Conservation (phyloP, 2,113 vertebrate species). For the Meriones unguiculatus region DNA sequence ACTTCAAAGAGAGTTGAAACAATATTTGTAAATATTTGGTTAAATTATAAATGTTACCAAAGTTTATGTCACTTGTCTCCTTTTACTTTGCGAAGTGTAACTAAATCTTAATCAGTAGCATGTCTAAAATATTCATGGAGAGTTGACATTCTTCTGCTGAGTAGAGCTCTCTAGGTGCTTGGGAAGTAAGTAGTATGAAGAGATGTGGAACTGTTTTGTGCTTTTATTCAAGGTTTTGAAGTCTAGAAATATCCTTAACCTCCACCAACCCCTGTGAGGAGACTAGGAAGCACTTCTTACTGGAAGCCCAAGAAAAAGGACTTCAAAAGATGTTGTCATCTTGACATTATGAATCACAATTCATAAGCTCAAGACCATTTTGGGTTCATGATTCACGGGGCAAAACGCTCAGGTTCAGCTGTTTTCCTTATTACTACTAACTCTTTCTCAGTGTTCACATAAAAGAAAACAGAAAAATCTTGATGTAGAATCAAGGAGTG, state of each 20-base stretch:
- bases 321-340: conserved; percentile 57
- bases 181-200: neutral
- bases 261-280: conserved; percentile 39
- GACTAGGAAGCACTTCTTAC: conserved; percentile 30
- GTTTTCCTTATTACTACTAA: conserved; percentile 28
- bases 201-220: neutral
- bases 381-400: neutral
- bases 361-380: conserved; percentile 35
- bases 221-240: conserved; percentile 58
- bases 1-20: neutral
- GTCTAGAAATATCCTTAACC: conserved; percentile 43
- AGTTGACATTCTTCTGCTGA: neutral
- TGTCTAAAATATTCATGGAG: neutral
- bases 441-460: neutral
- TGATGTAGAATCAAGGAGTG: neutral
- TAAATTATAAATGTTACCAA: neutral
- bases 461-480: conserved; percentile 24
- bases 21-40: neutral
- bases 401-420: conserved; percentile 27
- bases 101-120: neutral
- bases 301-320: conserved; percentile 56
- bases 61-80: conserved; percentile 1
- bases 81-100: conserved; percentile 5
- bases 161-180: neutral
- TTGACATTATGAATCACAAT: conserved; percentile 44